These are phyloP conservation scores for Drosophila ercepeae DNA, from an alignment of 1,140 invertebrate genomes.

Conservation along the genomic window DNA sequence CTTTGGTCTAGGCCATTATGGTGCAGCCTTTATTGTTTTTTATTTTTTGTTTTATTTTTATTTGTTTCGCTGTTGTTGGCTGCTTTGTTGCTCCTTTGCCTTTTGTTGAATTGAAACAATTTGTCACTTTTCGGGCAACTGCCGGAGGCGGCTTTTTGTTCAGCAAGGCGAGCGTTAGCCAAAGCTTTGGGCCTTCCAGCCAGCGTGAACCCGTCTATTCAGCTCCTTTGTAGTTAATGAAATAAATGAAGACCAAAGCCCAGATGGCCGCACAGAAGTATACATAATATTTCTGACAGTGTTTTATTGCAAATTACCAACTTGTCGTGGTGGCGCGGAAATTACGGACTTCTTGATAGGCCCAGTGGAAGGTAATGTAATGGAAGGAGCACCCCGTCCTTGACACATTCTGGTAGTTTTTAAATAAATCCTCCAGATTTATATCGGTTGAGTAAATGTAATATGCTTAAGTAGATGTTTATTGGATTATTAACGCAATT, in stretches of 20 bases:
- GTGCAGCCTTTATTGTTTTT: slow-evolving; percentile 37
- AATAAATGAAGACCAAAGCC: slow-evolving; percentile 69
- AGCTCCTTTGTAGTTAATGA: slow-evolving; percentile 63
- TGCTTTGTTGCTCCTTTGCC: slow-evolving; percentile 49
- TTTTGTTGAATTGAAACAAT: slow-evolving; percentile 81
- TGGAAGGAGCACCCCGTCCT: not conserved
- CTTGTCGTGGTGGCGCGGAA: slow-evolving; percentile 3
- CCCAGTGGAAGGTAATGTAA: not conserved
- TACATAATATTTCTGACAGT: slow-evolving; percentile 50
- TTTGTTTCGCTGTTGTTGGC: slow-evolving; percentile 33
- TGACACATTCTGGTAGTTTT: not conserved
- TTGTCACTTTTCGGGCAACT: slow-evolving; percentile 76
- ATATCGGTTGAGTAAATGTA: not conserved
- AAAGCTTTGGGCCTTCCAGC: not conserved
- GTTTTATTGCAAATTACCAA: slow-evolving; percentile 56
- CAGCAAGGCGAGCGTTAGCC: slow-evolving; percentile 15
- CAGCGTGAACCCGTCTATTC: not conserved
- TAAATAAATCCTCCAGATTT: not conserved
- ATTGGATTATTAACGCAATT: slow-evolving; percentile 15
- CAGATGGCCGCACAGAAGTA: slow-evolving; percentile 39
- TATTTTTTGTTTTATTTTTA: slow-evolving; percentile 35
- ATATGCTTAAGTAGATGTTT: not conserved
- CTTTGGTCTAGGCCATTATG: slow-evolving; percentile 50
- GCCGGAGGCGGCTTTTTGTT: slow-evolving; percentile 57
- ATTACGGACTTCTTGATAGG: slow-evolving; percentile 13